Evolutionary conservation across 1,140 invertebrate species (phyloP).

Genomic region (Lineus longissimus): DNA sequence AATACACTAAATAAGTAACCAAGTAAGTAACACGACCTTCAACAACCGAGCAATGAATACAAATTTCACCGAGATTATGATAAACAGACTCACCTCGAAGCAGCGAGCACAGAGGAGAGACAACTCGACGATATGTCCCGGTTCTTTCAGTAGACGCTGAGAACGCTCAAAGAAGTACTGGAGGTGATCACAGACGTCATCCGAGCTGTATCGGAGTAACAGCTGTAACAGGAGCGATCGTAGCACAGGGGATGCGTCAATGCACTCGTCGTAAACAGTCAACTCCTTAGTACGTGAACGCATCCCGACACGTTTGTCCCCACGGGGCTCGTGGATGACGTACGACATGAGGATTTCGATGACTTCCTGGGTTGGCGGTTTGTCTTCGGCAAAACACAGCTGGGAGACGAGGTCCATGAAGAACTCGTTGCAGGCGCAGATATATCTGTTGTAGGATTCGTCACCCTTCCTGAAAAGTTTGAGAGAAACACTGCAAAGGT

Average conservation of each 20-base stretch:
- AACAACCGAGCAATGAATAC: too few relatives aligned
- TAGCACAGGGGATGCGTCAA: conserved; percentile 41
- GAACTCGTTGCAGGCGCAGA: conserved; percentile 30
- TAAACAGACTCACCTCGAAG: conserved; percentile 29
- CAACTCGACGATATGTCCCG: conserved; percentile 13
- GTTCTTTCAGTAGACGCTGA: neutral
- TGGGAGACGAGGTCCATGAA: conserved; percentile 41
- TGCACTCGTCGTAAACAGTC: conserved; percentile 31
- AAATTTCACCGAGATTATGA: neutral
- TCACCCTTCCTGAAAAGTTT: too few relatives aligned
- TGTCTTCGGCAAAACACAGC: conserved; percentile 35
- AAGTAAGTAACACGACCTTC: too few relatives aligned
- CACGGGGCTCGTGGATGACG: conserved; percentile 21
- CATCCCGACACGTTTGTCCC: neutral
- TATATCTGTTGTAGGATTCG: too few relatives aligned
- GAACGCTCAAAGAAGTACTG: conserved; percentile 15
- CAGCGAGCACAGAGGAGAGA: conserved; percentile 35
- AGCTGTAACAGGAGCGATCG: conserved; percentile 40
- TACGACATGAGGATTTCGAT: conserved; percentile 33
- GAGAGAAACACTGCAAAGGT: too few relatives aligned
- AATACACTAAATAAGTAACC: too few relatives aligned
- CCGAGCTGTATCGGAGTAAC: conserved; percentile 26
- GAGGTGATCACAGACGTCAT: conserved; percentile 17
- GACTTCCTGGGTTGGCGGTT: conserved; percentile 30
- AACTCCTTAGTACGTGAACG: conserved; percentile 25